Conservation (phyloP, 2,113 vertebrate genomes). For the Gobius niger region DNA sequence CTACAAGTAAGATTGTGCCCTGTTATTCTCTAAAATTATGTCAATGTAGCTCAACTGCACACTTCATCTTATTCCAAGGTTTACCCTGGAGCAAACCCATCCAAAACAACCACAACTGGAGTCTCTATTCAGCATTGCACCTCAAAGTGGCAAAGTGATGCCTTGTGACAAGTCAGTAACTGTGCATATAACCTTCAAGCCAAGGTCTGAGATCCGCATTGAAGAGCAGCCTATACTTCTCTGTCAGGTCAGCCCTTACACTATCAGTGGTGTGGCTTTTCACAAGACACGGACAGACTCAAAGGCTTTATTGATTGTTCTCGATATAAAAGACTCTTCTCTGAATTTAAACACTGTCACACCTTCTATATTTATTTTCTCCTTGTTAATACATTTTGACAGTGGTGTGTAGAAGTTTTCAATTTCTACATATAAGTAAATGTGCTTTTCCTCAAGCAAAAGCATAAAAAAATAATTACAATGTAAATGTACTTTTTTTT, state of each 20-base stretch:
- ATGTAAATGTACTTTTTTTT: no score
- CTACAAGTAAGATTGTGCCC: constrained; percentile 78
- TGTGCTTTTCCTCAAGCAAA: no score
- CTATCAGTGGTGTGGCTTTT: not conserved
- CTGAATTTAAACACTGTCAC: no score
- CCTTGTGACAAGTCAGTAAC: constrained; percentile 62
- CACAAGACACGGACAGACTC: no score
- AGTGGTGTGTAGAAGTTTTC: no score
- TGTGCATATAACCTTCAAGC: constrained; percentile 79
- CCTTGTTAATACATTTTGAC: no score
- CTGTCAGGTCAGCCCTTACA: constrained; percentile 79
- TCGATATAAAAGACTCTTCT: no score
- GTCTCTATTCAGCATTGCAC: constrained; percentile 79
- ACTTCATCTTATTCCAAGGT: constrained; percentile 71
- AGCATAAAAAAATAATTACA: no score
- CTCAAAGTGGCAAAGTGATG: constrained; percentile 73
- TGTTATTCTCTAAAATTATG: not conserved
- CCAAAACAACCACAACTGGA: constrained; percentile 52
- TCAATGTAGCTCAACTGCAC: not conserved
- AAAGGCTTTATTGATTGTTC: no score
- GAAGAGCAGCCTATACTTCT: constrained; percentile 77
- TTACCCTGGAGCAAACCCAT: constrained; percentile 67
- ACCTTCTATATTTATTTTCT: no score
- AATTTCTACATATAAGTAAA: no score
- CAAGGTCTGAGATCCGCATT: constrained; percentile 77